Evolutionary conservation across 2,888 invertebrate species (phyloP).

Genomic region (Chymomyza procnemis): DNA sequence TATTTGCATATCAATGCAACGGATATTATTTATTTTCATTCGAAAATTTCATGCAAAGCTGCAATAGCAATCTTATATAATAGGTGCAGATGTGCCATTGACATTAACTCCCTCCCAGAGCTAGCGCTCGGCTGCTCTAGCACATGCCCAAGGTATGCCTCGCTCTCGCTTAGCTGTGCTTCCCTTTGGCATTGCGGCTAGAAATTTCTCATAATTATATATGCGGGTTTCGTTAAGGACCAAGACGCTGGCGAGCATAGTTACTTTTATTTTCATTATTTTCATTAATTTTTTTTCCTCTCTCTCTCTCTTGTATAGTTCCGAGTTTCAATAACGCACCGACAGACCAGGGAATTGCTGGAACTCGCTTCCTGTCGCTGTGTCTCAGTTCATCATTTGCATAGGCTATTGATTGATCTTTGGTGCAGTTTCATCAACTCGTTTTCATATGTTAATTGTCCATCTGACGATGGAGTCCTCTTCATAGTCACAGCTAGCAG

Average conservation of each 20-base stretch:
- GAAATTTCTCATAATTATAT: constrained; percentile 66
- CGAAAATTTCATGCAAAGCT: constrained; percentile 59
- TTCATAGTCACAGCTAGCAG: neutral
- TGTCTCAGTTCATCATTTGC: constrained; percentile 42
- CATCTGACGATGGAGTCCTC: neutral
- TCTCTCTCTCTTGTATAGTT: too few species aligned
- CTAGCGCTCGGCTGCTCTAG: neutral
- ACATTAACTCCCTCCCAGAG: neutral
- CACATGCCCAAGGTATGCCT: too few species aligned
- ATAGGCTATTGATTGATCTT: constrained; percentile 63
- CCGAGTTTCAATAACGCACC: constrained; percentile 56
- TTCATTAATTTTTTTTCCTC: neutral
- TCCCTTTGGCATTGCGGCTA: constrained; percentile 9
- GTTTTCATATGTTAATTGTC: constrained; percentile 51
- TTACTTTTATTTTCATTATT: constrained; percentile 29
- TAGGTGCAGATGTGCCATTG: constrained; percentile 60
- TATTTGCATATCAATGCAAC: constrained; percentile 73
- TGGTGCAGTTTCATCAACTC: constrained; percentile 48
- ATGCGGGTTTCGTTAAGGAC: constrained; percentile 41
- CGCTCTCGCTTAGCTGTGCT: neutral
- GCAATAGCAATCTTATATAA: constrained; percentile 41
- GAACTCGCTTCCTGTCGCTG: constrained; percentile 17
- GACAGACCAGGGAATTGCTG: constrained; percentile 40
- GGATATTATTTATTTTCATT: constrained; percentile 71
- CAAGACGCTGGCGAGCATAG: constrained; percentile 20